These are phyloP conservation scores for Spilarctia lutea DNA, from an alignment of 2,888 invertebrate species.

Conservation along the genomic window DNA sequence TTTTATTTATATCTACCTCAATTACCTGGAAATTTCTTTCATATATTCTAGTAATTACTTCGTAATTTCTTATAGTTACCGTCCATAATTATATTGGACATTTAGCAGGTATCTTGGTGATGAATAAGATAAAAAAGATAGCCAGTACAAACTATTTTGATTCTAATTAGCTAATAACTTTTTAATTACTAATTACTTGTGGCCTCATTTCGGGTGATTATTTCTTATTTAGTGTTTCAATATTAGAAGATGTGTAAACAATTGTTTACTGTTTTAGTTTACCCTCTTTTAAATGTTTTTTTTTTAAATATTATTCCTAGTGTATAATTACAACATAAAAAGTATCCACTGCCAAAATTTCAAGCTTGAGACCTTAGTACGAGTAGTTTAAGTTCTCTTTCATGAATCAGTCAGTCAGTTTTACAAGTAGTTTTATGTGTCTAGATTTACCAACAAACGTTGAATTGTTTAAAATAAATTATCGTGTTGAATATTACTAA, in stretches of 20 bases:
- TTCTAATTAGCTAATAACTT: no score
- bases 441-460: neutral
- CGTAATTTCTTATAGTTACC: neutral
- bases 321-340: no score
- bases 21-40: neutral
- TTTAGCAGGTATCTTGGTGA: neutral
- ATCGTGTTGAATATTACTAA: neutral
- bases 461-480: neutral
- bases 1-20: neutral
- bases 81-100: neutral
- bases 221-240: neutral
- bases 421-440: no score
- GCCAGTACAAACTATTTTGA: neutral
- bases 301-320: neutral
- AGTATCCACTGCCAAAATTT: neutral
- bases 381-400: no score
- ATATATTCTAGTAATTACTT: neutral
- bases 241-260: neutral
- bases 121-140: neutral
- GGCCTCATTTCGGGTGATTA: neutral
- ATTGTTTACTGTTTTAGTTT: neutral
- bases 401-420: no score
- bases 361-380: neutral
- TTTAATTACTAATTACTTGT: no score
- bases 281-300: no score